A percentile compares a stretch with the other conserved stretches of the same genome.
These are phyloP conservation scores for Brachyptera risi DNA, from an alignment of 2,888 invertebrate genomes.

Conservation along the genomic window DNA sequence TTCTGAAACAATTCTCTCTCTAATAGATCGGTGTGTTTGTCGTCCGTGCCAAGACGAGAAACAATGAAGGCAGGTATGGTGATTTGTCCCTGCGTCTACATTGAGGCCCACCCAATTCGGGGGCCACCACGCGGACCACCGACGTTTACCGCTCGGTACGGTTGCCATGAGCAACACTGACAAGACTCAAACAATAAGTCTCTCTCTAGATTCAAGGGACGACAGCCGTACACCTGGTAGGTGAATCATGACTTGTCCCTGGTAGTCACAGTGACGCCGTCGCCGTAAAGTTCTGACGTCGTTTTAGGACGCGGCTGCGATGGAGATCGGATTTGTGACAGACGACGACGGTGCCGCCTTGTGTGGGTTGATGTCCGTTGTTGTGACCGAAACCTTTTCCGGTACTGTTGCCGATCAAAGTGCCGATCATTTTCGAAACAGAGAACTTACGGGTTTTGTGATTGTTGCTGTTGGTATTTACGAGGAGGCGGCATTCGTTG, in stretches of 20 bases:
- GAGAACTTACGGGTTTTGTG: slow-evolving; percentile 62
- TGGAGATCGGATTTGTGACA: slow-evolving; percentile 57
- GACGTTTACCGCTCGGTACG: no score
- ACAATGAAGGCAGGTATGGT: no score
- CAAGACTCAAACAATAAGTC: neutral
- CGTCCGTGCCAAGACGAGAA: no score
- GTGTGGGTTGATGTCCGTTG: slow-evolving; percentile 40
- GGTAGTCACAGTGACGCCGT: slow-evolving; percentile 62
- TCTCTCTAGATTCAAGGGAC: slow-evolving; percentile 24
- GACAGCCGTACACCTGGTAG: neutral
- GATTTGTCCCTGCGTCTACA: no score
- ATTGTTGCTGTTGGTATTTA: slow-evolving; percentile 49
- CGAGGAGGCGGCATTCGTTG: slow-evolving; percentile 55
- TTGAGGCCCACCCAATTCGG: no score
- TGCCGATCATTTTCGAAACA: slow-evolving; percentile 75
- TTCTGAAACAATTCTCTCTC: no score
- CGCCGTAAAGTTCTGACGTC: slow-evolving; percentile 55
- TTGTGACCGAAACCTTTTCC: slow-evolving; percentile 36
- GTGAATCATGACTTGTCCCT: slow-evolving; percentile 1
- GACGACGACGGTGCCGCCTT: slow-evolving; percentile 56
- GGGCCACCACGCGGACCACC: no score
- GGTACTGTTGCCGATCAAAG: slow-evolving; percentile 57
- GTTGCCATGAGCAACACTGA: neutral
- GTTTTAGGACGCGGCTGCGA: slow-evolving; percentile 53
- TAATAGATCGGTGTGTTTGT: no score